phyloP scores from a whole-genome alignment of 37 sponge, comb jelly and placozoan species.

The Bolinopsis microptera region DNA sequence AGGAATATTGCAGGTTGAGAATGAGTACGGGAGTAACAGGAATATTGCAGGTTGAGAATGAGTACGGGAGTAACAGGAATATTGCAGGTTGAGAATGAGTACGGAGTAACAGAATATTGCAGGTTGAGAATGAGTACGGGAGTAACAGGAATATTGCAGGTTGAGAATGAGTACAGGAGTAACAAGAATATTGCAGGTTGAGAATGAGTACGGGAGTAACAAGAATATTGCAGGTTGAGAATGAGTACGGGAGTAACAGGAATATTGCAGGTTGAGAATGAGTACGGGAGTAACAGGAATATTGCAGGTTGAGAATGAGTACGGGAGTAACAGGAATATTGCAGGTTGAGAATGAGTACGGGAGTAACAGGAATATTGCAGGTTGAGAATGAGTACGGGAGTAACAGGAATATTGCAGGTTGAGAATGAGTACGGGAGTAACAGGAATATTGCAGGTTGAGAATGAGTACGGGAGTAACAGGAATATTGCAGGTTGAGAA shows the following conservation, averaged over 20 bases:
- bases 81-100: neutral
- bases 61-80: too few relatives aligned
- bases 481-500: neutral
- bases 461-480: slow-evolving; percentile 68
- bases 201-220: neutral
- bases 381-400: neutral
- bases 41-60: slow-evolving; percentile 2
- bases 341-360: neutral
- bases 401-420: neutral
- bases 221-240: neutral
- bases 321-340: slow-evolving; percentile 66
- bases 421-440: neutral
- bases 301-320: slow-evolving; percentile 68
- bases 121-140: neutral
- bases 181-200: neutral
- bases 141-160: neutral
- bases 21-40: too few relatives aligned
- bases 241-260: neutral
- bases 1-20: too few relatives aligned
- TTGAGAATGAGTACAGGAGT: neutral
- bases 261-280: neutral
- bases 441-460: slow-evolving; percentile 48
- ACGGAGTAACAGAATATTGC: neutral
- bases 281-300: neutral
- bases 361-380: neutral